A percentile compares a stretch with the other conserved stretches of the same genome.
Evolutionary conservation across 2,113 vertebrate species (phyloP).

Genomic region (Illadopsis cleaveri): DNA sequence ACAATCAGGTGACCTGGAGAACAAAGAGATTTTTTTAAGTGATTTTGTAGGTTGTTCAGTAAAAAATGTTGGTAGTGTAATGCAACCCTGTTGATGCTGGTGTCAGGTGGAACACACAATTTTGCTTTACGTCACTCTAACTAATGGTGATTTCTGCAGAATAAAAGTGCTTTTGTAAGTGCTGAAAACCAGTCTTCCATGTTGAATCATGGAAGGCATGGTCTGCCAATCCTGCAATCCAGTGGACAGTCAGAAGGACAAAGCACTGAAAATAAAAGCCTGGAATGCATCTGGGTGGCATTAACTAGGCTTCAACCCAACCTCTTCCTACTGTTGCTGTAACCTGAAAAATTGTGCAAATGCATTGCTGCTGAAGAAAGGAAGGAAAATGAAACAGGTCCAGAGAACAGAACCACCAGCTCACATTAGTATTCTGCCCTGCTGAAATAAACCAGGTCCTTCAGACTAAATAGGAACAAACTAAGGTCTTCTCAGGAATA

Average conservation of each 20-base stretch:
- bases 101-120: neutral
- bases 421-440: neutral
- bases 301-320: neutral
- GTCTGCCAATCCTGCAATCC: neutral
- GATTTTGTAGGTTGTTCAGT: neutral
- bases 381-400: neutral
- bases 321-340: neutral
- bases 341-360: slow-evolving; percentile 10
- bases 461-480: neutral
- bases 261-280: neutral
- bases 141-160: neutral
- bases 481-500: neutral
- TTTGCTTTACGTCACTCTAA: neutral
- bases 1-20: neutral
- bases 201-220: fast-evolving
- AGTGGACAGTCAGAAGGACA: neutral
- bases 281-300: neutral
- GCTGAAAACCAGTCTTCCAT: neutral
- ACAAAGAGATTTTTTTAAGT: neutral
- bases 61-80: neutral
- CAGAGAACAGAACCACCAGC: neutral
- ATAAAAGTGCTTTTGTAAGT: neutral
- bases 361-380: neutral
- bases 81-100: fast-evolving
- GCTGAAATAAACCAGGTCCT: neutral